Evolutionary conservation across 2,113 vertebrate species (phyloP).

Genomic region (Perca fluviatilis): DNA sequence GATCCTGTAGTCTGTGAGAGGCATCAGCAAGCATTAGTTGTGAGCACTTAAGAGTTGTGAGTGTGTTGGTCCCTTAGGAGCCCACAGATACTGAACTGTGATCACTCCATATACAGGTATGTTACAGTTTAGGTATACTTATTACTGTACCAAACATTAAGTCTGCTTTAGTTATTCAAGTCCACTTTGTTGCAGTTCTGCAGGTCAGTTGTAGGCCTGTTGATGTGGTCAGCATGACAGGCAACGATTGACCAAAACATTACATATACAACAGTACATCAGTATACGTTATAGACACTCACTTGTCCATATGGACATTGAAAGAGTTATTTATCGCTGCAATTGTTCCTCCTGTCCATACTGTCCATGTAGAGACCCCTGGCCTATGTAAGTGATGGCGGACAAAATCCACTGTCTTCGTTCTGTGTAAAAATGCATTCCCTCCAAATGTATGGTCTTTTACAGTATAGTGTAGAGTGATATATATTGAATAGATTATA

Average conservation of each 20-base stretch:
- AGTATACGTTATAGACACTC: not conserved
- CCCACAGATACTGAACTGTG: conserved; percentile 32
- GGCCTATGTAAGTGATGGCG: not conserved
- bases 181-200: too few relatives aligned
- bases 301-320: not conserved
- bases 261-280: not conserved
- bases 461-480: not conserved
- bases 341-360: not conserved
- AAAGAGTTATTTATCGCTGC: too few relatives aligned
- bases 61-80: conserved; percentile 59
- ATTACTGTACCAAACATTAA: not conserved
- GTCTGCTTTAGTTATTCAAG: not conserved
- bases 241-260: not conserved
- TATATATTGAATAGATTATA: not conserved
- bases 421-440: too few relatives aligned
- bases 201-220: not conserved
- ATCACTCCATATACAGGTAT: conserved; percentile 26
- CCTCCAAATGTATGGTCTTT: not conserved
- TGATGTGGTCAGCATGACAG: not conserved
- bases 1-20: conserved; percentile 49
- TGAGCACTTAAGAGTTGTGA: conserved; percentile 62
- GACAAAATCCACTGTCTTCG: too few relatives aligned
- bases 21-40: conserved; percentile 46
- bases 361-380: not conserved
- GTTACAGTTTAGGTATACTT: not conserved